Conservation (phyloP, 2,888 invertebrate species). For the Trissolcus brochymenae region DNA sequence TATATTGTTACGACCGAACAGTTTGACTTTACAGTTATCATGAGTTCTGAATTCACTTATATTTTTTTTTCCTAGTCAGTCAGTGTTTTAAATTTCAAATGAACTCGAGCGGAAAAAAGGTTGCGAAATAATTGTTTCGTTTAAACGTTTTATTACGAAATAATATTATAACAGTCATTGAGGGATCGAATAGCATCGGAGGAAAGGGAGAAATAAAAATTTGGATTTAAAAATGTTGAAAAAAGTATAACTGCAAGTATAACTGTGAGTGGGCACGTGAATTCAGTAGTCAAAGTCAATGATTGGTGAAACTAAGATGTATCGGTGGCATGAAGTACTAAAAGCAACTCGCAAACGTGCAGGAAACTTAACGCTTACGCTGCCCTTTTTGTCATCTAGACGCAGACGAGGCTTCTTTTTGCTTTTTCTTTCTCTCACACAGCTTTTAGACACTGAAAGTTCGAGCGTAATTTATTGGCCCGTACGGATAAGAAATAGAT, state of each 20-base stretch:
- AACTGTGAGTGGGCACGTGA: neutral
- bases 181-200: too few species aligned
- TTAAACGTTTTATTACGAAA: neutral
- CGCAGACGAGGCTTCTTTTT: conserved; percentile 45
- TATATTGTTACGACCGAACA: conserved; percentile 11
- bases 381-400: conserved; percentile 39
- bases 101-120: neutral
- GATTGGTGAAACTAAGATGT: conserved; percentile 25
- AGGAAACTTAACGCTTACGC: conserved; percentile 37
- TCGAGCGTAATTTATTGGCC: conserved; percentile 44
- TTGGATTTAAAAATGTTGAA: too few species aligned
- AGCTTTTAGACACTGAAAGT: conserved; percentile 30
- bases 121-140: too few species aligned
- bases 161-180: neutral
- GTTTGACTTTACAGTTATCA: conserved; percentile 15
- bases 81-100: neutral
- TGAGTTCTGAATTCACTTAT: neutral
- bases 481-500: conserved; percentile 23
- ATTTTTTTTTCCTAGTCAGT: neutral
- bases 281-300: conserved; percentile 47
- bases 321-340: conserved; percentile 20
- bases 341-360: conserved; percentile 29
- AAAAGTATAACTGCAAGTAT: too few species aligned
- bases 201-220: neutral
- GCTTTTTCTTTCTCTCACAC: conserved; percentile 23